Percentiles rank a stretch among this genome's conserved stretches.
Conservation (phyloP, 2,888 invertebrate genomes). For the Therioaphis trifolii region DNA sequence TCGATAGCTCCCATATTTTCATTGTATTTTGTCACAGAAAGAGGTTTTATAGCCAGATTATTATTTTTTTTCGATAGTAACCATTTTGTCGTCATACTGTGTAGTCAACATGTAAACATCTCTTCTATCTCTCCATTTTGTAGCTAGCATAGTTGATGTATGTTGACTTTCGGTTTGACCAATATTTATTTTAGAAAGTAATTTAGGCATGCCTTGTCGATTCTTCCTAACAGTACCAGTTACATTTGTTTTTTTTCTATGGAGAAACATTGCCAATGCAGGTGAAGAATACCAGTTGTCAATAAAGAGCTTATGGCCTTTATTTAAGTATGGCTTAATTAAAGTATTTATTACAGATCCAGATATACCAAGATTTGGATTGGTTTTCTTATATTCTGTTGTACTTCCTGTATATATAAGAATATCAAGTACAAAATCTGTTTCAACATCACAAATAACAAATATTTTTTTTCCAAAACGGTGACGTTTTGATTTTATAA, state of each 20-base stretch:
- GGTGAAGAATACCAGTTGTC: slow-evolving; percentile 64
- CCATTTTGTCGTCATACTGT: neutral
- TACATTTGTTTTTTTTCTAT: no score
- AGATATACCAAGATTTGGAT: no score
- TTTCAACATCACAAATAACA: no score
- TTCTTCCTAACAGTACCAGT: no score
- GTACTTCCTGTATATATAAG: no score
- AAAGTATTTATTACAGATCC: no score
- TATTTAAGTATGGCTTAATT: slow-evolving; percentile 62
- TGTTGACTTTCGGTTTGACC: slow-evolving; percentile 29
- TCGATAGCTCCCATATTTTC: slow-evolving; percentile 2
- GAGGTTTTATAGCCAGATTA: neutral
- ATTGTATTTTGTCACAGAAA: neutral
- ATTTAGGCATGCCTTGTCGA: no score
- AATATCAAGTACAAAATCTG: no score
- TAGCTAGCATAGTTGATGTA: slow-evolving; percentile 21
- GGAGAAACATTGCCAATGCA: slow-evolving; percentile 56
- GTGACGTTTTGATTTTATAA: no score
- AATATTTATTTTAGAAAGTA: no score
- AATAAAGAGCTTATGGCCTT: slow-evolving; percentile 61
- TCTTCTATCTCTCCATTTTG: slow-evolving; percentile 52
- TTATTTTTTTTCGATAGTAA: neutral
- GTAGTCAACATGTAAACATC: slow-evolving; percentile 60
- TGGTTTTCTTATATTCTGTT: no score
- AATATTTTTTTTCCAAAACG: no score